Evolutionary conservation across 2,888 invertebrate genomes (phyloP).

Genomic region (Ametastegia equiseti): DNA sequence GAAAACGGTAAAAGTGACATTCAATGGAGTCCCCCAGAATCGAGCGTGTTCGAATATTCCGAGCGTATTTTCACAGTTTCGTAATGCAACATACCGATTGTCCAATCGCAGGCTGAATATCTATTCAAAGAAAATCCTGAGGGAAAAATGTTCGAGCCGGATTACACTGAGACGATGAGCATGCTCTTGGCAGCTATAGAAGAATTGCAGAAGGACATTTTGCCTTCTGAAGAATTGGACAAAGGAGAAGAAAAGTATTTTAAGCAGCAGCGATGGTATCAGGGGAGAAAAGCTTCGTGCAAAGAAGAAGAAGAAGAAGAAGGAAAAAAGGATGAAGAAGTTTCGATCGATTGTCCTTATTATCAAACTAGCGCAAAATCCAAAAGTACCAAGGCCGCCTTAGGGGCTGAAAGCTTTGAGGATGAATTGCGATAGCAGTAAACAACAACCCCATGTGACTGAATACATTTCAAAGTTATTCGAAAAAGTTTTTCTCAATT

Average conservation of each 20-base stretch:
- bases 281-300: neutral
- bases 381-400: neutral
- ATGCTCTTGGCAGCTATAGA: constrained; percentile 77
- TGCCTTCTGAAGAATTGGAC: constrained; percentile 55
- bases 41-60: neutral
- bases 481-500: neutral
- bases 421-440: neutral
- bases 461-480: neutral
- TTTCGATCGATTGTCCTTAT: neutral
- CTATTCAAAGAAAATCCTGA: constrained; percentile 84
- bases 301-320: neutral
- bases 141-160: constrained; percentile 84
- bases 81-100: neutral
- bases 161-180: constrained; percentile 80
- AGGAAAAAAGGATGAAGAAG: neutral
- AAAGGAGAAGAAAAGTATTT: constrained; percentile 50
- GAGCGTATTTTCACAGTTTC: neutral
- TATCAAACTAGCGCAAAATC: neutral
- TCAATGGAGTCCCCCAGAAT: neutral
- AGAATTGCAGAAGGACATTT: constrained; percentile 74
- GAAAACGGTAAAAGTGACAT: too few relatives aligned
- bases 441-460: constrained; percentile 3
- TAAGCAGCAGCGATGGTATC: neutral
- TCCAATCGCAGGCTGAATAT: constrained; percentile 79
- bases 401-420: neutral